Base-by-base conservation (phyloP, 2,113 vertebrate genomes). In the Mesembrinibis cayennensis region DNA sequence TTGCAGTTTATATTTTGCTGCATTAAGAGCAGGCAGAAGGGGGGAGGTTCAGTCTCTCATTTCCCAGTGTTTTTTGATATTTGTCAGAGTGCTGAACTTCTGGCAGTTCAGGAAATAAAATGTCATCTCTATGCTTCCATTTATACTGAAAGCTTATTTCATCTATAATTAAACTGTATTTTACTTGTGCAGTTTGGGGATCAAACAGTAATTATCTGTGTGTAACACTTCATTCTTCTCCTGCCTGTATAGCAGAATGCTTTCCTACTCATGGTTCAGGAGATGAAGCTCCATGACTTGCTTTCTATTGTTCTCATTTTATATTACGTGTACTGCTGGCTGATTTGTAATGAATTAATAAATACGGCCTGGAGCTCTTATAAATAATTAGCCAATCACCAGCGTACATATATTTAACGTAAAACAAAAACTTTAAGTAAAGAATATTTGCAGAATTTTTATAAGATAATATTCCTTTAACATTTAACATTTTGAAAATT, bases 151-250 rank as follows among this genome's bases (percentile, higher is more conserved):
- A 71, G 42, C 62, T 93, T 76, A 62, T 88, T 91, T 97, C 12
- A 87, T 97, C 58, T 90, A 47, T 90, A 94, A 94, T 95, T 96
- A 93, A 96, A 83, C 47, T 70, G 47, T 71, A 49, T 87, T 90
- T 96, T 91, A 85, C 50, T 67, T 80, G 32, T 73, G 71, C 78
- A 47, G 22, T 96, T 95, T 72, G 55, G 49, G 69, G 76, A 94
- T 97, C 90, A 94, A 80, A 87, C 67, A 50, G 50, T 90, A 93
- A 85, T 95, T 95, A 80, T 58, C 49, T 91, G 20, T 16, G 7
- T 77, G 50, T 80, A 94, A 55, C 58, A 66, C 34, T 79, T 94
- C 26, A 29, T 94, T 94, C 78, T 72, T 78, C 69, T 93, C 3
- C 72, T 85, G 74, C 45, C 66, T 82, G 26, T 71, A 36, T 30